Evolutionary conservation across 2,113 vertebrate genomes (phyloP).

Genomic region (Paralichthys olivaceus): DNA sequence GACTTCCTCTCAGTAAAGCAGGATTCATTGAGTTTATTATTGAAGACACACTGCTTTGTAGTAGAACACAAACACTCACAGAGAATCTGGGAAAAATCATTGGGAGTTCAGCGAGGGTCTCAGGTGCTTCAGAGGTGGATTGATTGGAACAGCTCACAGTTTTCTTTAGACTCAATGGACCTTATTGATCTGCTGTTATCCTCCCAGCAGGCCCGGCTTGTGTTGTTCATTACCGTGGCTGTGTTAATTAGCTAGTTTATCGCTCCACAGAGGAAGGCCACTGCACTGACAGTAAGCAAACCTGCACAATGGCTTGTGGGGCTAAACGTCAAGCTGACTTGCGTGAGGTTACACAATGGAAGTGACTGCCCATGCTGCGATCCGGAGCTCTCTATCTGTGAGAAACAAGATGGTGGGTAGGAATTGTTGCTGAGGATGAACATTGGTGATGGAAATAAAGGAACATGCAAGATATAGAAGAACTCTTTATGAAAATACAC

Average conservation of each 20-base stretch:
- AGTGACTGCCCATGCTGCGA: neutral
- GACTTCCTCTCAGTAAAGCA: neutral
- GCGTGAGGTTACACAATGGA: neutral
- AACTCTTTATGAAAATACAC: neutral
- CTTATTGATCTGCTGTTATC: constrained; percentile 42
- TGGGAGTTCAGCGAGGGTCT: constrained; percentile 26
- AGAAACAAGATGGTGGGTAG: neutral
- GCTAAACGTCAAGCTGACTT: constrained; percentile 22
- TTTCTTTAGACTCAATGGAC: constrained; percentile 33
- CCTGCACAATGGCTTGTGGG: neutral
- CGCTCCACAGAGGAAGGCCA: neutral
- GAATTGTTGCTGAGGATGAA: neutral
- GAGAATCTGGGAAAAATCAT: constrained; percentile 14
- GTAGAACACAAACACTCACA: neutral
- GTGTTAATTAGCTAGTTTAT: constrained; percentile 9
- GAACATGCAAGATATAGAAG: neutral
- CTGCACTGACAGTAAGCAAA: constrained; percentile 6
- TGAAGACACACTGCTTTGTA: neutral
- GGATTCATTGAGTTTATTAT: constrained; percentile 44
- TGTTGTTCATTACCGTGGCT: constrained; percentile 39
- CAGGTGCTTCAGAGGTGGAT: constrained; percentile 33
- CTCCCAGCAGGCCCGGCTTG: constrained; percentile 18
- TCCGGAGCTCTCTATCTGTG: neutral
- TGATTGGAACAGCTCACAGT: constrained; percentile 33
- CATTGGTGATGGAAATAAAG: no score